Evolutionary conservation across 2,888 invertebrate species (phyloP), one percentile per base, ranked within the genome.

Genomic region (Sphinx pinastri): DNA sequence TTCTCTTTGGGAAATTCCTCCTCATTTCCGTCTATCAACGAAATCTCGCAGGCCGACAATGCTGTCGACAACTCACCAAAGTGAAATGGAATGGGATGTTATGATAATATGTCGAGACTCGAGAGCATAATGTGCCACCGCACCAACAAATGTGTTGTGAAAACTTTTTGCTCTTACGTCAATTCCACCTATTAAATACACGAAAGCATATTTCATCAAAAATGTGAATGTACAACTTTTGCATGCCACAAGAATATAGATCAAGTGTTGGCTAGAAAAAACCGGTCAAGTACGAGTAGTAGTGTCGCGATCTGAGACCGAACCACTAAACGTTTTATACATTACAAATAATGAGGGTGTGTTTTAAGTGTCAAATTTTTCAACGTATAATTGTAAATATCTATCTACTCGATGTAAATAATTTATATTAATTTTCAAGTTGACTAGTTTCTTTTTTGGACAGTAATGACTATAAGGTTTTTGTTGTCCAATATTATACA

Each of bases 11-110:
- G 87, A 90, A 88, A 90, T 89, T 90, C 85, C 81, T 90, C 81
- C 89, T 92, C 90, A 94, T 94, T 93, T 93, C 93, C 93, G 92
- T 81, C 79, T 84, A 86, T 85, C 85, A 88, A 89, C 86, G 89
- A 89, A 90, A 89, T 84, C 88, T 88, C 86, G 85, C 84, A 84
- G 82, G 78, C 87, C 86, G 81, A 88, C 89, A 88, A 89, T 88
- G 86, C 82, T 81, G 78, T 77, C 84, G 86, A 88, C 87, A 87
- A 84, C 84, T 85, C 88, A 85, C 89, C 84, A 86, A 90, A 91
- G 87, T 88, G 83, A 88, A 90, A 92, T 88, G 89, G 87, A 91
- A 92, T 91, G 86, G 88, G 86, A 89, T 89, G 90, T 90, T 91
- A 89, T 92, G 90, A 93, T 89, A 90, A 89, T 89, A 88, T 88